Evolutionary conservation across 2,113 vertebrate genomes (phyloP).

Genomic region (Apistogramma diplotaenia): DNA sequence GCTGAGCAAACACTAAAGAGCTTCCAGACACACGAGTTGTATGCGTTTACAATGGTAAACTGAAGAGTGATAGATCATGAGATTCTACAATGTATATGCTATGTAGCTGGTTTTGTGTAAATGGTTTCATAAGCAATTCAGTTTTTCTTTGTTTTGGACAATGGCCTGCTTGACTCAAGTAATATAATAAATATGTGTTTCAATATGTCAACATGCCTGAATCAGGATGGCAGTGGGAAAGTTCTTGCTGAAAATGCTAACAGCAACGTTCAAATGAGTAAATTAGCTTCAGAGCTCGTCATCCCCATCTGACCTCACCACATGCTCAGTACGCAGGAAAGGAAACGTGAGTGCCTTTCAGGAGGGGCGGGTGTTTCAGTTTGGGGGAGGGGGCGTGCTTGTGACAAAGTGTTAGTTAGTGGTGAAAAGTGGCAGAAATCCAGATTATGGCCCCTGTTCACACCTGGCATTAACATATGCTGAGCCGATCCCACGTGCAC

Average conservation of each 20-base stretch:
- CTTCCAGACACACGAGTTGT: conserved; percentile 51
- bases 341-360: background rate
- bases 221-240: background rate
- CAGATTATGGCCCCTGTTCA: background rate
- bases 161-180: background rate
- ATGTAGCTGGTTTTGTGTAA: background rate
- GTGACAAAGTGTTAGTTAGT: background rate
- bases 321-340: conserved; percentile 14
- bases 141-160: background rate
- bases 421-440: background rate
- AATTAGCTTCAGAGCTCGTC: conserved; percentile 34
- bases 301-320: conserved; percentile 4
- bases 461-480: background rate
- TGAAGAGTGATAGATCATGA: conserved; percentile 34
- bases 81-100: background rate
- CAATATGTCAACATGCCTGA: background rate
- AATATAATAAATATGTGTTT: background rate
- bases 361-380: background rate
- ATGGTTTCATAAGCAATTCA: background rate
- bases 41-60: conserved; percentile 46
- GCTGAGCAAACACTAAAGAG: conserved; percentile 77
- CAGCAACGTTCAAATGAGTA: conserved; percentile 20
- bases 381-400: background rate
- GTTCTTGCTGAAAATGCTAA: background rate
- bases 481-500: background rate